Evolutionary conservation across 2,888 invertebrate species (phyloP), one percentile per base, ranked within the genome.

Genomic region (Gymnocheta viridis): DNA sequence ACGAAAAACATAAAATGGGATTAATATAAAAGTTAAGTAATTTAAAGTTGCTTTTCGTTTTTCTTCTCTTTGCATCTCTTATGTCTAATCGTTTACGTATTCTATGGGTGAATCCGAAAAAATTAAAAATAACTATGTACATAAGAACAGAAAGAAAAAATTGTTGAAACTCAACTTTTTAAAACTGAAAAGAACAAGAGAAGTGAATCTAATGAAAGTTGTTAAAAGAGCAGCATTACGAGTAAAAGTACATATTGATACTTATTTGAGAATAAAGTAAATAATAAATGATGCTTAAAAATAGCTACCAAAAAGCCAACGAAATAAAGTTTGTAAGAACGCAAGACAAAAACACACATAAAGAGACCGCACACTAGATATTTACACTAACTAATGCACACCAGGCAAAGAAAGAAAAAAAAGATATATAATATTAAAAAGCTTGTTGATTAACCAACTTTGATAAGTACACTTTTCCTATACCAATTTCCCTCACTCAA

Each of bases 11-110:
- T 60, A 41, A 77, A 81, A 84, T 78, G 67, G 49, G 32, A 73
- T 78, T 77, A 69, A 35, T 73, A 73, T 44, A 69, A 73, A 81
- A 70, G 44, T 82, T 38, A 62, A 69, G 56, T 77, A 77, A 80
- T 77, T 80, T 76, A 72, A 82, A 80, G 70, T 78, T 69, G 27
- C 22, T 41, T 51, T 64, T 14, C 17, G 0, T 29, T 49, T 24
- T 70, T 0, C 41, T 35, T 27, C 12, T 24, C 12, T 10, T 27
- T 56, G 10, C 2, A n/a, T 58, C n/a, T 49, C 17, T 10, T 17
- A 27, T 49, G 24, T 49, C 74, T 60, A 38, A 41, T 44, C 24
- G 54, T 44, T 69, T 35, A 64, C n/a, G 54, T 58, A 14, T 58
- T 35, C 35, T 38, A 27, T 0, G 32, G 51, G 27, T 29, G 67